Percentiles rank a stretch among this genome's conserved stretches.
phyloP scores from a whole-genome alignment of 2,888 invertebrate genomes.

The Halocaridina rubra region DNA sequence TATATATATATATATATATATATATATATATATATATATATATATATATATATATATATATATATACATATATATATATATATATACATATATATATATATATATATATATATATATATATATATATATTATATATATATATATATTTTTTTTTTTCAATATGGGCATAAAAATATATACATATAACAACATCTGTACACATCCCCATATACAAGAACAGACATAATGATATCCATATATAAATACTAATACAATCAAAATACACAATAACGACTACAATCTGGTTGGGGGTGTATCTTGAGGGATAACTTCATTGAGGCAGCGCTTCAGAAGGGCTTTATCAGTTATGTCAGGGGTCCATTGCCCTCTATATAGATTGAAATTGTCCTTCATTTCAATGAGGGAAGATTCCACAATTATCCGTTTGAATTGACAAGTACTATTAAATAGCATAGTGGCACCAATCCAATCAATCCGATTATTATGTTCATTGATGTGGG shows the following conservation, averaged over 20 bases:
- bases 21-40: background rate
- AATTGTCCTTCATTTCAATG: too few species aligned
- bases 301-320: background rate
- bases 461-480: too few species aligned
- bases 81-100: background rate
- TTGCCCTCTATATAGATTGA: too few species aligned
- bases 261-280: background rate
- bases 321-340: too few species aligned
- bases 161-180: background rate
- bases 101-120: background rate
- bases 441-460: too few species aligned
- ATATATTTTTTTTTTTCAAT: background rate
- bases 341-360: too few species aligned
- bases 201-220: background rate
- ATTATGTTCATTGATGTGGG: too few species aligned
- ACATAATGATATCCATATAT: background rate
- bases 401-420: too few species aligned
- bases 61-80: background rate
- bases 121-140: background rate
- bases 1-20: background rate
- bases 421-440: too few species aligned
- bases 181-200: background rate
- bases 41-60: background rate
- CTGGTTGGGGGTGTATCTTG: background rate
- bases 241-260: background rate